A percentile compares a stretch with the other conserved stretches of the same genome.
These are phyloP conservation scores for Channallabes apus DNA, from an alignment of 2,797 vertebrate genomes.

Conservation along the genomic window DNA sequence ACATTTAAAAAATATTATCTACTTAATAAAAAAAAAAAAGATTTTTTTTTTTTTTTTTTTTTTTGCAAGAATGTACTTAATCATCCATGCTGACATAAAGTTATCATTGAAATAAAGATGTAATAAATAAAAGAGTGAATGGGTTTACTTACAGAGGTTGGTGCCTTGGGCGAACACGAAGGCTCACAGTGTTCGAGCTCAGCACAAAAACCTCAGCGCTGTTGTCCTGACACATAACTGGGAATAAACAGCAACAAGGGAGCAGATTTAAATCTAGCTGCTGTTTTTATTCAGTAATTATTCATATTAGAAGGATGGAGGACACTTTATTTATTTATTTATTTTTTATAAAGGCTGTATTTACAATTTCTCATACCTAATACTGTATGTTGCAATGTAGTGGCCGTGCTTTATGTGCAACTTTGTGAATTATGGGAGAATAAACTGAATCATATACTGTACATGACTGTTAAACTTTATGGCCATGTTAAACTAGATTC, in stretches of 20 bases:
- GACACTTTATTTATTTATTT: too few species aligned
- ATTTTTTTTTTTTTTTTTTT: too few species aligned
- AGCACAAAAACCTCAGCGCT: conserved; percentile 5
- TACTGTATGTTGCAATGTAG: background rate
- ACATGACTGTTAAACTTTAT: background rate
- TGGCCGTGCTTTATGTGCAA: background rate
- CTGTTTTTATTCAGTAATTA: background rate
- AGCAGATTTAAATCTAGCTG: background rate
- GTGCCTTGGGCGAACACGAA: background rate
- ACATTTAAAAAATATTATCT: too few species aligned
- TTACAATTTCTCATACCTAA: background rate
- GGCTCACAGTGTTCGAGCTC: background rate
- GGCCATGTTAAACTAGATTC: background rate
- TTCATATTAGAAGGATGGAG: background rate
- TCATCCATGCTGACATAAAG: background rate
- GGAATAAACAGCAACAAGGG: background rate
- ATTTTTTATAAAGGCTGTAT: background rate
- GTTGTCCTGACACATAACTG: background rate
- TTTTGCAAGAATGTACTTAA: background rate
- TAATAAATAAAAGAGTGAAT: background rate
- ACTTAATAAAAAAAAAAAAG: background rate
- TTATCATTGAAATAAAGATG: background rate
- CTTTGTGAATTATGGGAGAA: background rate
- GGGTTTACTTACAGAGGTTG: background rate
- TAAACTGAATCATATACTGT: background rate